phyloP scores from a whole-genome alignment of 1,140 invertebrate genomes.

The Oreohelix idahoensis region DNA sequence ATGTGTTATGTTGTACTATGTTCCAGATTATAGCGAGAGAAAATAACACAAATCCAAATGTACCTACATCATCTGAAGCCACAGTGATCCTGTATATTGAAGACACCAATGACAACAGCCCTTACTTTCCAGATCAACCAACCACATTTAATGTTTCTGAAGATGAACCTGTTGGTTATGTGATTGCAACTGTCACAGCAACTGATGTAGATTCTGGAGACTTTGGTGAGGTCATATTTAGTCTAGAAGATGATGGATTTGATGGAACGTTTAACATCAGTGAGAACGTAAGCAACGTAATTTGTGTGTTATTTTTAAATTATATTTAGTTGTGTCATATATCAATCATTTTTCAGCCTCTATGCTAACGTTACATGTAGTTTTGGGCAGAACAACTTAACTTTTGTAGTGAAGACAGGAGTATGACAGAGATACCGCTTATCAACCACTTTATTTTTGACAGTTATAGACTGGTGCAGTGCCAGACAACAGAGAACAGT shows the following conservation, averaged over 20 bases:
- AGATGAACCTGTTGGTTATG: not conserved
- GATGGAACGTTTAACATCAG: constrained; percentile 21
- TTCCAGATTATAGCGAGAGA: not conserved
- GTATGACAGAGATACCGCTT: too few species aligned
- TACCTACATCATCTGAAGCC: not conserved
- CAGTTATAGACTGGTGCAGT: too few species aligned
- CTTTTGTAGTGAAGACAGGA: too few species aligned
- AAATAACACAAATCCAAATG: not conserved
- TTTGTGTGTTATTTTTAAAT: too few species aligned
- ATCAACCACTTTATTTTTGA: too few species aligned
- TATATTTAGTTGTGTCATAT: too few species aligned
- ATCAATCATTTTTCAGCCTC: too few species aligned
- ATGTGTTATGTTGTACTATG: not conserved
- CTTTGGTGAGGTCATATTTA: constrained; percentile 8
- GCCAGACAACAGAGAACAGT: too few species aligned
- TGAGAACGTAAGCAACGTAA: not conserved
- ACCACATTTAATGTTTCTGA: constrained; percentile 22
- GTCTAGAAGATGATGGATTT: constrained; percentile 7
- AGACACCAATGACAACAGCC: constrained; percentile 29
- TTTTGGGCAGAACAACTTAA: too few species aligned
- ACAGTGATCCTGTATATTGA: not conserved
- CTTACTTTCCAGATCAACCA: not conserved
- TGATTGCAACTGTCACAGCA: not conserved
- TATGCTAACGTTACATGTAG: too few species aligned
- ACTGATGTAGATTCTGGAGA: constrained; percentile 14